Evolutionary conservation across 2,113 vertebrate genomes (phyloP).

Genomic region (Hiodon tergisus): DNA sequence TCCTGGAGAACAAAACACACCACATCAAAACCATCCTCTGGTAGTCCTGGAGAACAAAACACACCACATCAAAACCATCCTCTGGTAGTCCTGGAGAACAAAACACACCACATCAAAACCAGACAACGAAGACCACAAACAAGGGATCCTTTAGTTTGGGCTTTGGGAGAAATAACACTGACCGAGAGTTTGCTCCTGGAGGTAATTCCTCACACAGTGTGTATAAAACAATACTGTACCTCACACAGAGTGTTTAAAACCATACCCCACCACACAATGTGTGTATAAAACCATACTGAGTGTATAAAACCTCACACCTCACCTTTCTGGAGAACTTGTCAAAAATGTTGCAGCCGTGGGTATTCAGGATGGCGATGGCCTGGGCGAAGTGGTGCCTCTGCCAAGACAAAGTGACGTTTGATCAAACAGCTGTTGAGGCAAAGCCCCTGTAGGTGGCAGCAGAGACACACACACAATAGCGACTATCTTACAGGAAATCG

Average conservation of each 20-base stretch:
- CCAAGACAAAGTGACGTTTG: background rate
- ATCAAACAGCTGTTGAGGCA: background rate
- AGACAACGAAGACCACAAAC: background rate
- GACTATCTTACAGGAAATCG: too few species aligned
- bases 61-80: too few species aligned
- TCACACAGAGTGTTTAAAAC: background rate
- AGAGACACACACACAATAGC: too few species aligned
- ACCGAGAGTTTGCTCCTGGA: too few species aligned
- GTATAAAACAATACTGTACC: too few species aligned
- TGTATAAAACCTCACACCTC: background rate
- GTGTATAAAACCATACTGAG: background rate
- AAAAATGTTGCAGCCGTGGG: constrained; percentile 92
- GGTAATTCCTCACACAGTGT: too few species aligned
- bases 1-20: too few species aligned
- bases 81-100: constrained; percentile 81
- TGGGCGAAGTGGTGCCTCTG: constrained; percentile 97
- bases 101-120: background rate
- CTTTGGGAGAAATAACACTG: too few species aligned
- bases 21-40: too few species aligned
- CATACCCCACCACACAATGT: background rate
- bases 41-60: too few species aligned
- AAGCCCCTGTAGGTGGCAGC: constrained; percentile 7
- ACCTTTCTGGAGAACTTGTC: constrained; percentile 95
- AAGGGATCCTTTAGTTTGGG: background rate
- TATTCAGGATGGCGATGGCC: constrained; percentile 95